Percentiles rank a stretch among this genome's conserved stretches.
Evolutionary conservation across 2,797 vertebrate genomes (phyloP).

Genomic region (Aselliscus stoliczkanus): DNA sequence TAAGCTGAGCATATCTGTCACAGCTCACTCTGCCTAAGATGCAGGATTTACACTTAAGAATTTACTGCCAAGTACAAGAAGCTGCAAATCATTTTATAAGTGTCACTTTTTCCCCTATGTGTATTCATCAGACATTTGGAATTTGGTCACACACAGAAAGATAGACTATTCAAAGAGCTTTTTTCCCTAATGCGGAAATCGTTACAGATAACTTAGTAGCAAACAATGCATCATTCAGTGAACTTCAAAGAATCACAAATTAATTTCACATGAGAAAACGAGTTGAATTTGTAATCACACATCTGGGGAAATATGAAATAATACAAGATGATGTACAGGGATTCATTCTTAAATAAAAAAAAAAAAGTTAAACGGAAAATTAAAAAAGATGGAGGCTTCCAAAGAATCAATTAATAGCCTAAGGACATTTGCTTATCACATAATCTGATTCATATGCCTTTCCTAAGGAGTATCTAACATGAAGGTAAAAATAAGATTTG

Average conservation of each 20-base stretch:
- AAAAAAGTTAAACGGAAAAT: conserved; percentile 37
- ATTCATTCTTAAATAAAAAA: conserved; percentile 27
- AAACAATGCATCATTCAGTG: conserved; percentile 80
- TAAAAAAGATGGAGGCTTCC: background rate
- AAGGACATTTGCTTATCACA: conserved; percentile 26
- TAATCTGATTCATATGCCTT: background rate
- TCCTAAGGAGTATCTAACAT: background rate
- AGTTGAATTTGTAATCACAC: conserved; percentile 47
- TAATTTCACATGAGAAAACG: conserved; percentile 79
- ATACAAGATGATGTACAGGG: background rate
- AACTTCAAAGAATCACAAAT: conserved; percentile 77
- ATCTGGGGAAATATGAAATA: conserved; percentile 53
- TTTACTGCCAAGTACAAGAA: background rate
- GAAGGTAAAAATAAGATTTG: background rate
- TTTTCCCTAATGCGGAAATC: conserved; percentile 76
- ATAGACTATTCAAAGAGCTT: conserved; percentile 63
- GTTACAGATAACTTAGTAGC: conserved; percentile 78
- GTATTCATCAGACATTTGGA: conserved; percentile 29
- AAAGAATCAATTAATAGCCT: background rate
- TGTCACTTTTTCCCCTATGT: background rate
- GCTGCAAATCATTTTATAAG: conserved; percentile 5
- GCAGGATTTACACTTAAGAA: conserved; percentile 5
- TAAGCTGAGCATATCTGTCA: background rate
- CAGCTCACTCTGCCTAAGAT: background rate
- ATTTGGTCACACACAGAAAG: conserved; percentile 34